Evolutionary conservation across 2,113 vertebrate species (phyloP), one percentile per base, ranked within the genome.

Genomic region (Sprattus sprattus): DNA sequence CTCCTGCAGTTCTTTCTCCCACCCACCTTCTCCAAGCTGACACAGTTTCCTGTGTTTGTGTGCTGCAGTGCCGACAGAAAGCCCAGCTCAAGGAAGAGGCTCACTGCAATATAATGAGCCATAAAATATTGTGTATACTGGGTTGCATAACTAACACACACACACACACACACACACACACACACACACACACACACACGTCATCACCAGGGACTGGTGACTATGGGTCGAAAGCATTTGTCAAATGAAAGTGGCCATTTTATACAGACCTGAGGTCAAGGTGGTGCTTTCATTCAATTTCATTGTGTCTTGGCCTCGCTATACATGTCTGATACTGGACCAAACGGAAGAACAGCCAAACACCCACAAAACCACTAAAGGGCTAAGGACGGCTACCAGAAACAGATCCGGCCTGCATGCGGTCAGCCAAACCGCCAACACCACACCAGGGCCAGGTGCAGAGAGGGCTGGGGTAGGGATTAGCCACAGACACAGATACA

Each of bases 41-140:
- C 75, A 81, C 50, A 47, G 49, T 75, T 89, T 89, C 86, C 85
- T 86, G 86, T 86, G 78, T 86, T 89, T 89, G 85, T 86, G 83
- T 50, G 85, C 32, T 82, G 86, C 49, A 52, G 54, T 82, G 64
- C 64, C 46, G 11, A 64, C 15, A 82, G 52, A 71, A 47, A 44
- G 32, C 10, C 32, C 45, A 82, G 82, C 80, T 67, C 13, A 16
- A 86, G 84, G 83, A 82, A 84, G 64, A 84, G n/a, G 64, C 64
- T 28, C 10, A 13, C 67, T 32, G n/a, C 67, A 75, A 16, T 16
- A 78, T 39, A 78, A 78, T 39, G 32, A 78, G 71, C 28, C 28
- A 78, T 78, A 39, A 78, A 78, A 15, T 32, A 11, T 32, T 5
- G 28, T 11, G 3, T 32, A 39, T 78, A 78, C 28, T 18, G 13